A percentile compares a stretch with the other conserved stretches of the same genome.
Conservation (phyloP, 2,888 invertebrate genomes). For the Augiades crinisus region DNA sequence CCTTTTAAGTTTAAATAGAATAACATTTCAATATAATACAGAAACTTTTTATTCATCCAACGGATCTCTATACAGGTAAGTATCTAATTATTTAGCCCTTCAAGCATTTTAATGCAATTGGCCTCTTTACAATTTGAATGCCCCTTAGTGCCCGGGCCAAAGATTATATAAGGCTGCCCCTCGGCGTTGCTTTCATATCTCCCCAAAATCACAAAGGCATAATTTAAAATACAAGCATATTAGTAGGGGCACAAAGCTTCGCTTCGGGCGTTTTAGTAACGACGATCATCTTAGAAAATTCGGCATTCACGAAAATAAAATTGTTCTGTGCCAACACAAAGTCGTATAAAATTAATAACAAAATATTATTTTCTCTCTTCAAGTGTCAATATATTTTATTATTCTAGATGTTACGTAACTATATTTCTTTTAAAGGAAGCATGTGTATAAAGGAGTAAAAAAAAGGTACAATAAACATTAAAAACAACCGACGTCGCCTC, state of each 20-base stretch:
- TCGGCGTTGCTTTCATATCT: constrained; percentile 63
- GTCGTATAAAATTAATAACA: background rate
- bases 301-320: constrained; percentile 6
- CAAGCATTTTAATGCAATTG: constrained; percentile 50
- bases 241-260: constrained; percentile 46
- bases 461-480: too few relatives aligned
- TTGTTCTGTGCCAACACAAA: background rate
- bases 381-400: too few relatives aligned
- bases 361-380: too few relatives aligned
- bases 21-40: background rate
- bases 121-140: constrained; percentile 49
- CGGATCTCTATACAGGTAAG: background rate
- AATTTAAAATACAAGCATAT: constrained; percentile 63
- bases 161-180: constrained; percentile 50
- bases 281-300: constrained; percentile 25
- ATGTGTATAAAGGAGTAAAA: too few relatives aligned
- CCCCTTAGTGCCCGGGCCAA: constrained; percentile 48
- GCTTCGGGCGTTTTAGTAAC: constrained; percentile 45
- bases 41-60: constrained; percentile 1
- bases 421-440: too few relatives aligned
- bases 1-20: background rate
- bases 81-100: constrained; percentile 29
- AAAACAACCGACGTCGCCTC: too few relatives aligned
- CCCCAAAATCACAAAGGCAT: constrained; percentile 60
- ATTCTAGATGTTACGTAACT: too few relatives aligned